phyloP scores from a whole-genome alignment of 2,888 invertebrate genomes.

The Pyrrhosoma nymphula region DNA sequence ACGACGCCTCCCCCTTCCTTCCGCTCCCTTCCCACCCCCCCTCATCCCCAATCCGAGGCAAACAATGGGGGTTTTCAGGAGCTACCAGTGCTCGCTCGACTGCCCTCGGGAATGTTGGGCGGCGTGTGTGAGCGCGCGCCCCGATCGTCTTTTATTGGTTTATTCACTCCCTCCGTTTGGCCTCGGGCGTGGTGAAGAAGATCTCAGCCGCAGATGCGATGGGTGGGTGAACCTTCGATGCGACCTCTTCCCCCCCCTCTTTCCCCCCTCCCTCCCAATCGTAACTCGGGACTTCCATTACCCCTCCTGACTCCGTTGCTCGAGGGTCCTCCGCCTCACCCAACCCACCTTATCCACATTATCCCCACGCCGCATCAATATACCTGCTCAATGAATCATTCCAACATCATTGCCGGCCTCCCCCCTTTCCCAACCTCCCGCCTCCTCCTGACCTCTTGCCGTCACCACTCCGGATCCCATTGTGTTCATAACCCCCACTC shows the following conservation, averaged over 20 bases:
- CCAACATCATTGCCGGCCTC: not conserved
- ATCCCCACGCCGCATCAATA: conserved; percentile 54
- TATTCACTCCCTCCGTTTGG: conserved; percentile 57
- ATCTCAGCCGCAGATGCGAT: conserved; percentile 60
- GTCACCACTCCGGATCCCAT: conserved; percentile 43
- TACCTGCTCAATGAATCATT: conserved; percentile 65
- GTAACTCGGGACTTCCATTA: conserved; percentile 3
- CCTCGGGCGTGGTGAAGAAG: conserved; percentile 59
- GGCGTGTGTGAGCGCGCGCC: conserved; percentile 29
- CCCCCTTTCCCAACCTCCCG: no score
- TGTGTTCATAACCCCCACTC: conserved; percentile 36
- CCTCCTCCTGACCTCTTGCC: not conserved
- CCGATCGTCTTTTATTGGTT: conserved; percentile 60
- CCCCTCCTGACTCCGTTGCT: not conserved
- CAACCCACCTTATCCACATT: not conserved
- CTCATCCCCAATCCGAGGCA: conserved; percentile 17
- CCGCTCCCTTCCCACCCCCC: not conserved
- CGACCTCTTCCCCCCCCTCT: not conserved
- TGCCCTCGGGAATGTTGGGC: conserved; percentile 48
- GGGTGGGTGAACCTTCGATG: not conserved
- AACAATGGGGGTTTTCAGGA: conserved; percentile 37
- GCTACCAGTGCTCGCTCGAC: conserved; percentile 56
- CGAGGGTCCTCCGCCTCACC: not conserved
- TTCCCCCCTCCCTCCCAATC: not conserved
- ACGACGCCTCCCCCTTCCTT: no score